phyloP scores from a whole-genome alignment of 2,113 vertebrate genomes.

The Mirza zaza region DNA sequence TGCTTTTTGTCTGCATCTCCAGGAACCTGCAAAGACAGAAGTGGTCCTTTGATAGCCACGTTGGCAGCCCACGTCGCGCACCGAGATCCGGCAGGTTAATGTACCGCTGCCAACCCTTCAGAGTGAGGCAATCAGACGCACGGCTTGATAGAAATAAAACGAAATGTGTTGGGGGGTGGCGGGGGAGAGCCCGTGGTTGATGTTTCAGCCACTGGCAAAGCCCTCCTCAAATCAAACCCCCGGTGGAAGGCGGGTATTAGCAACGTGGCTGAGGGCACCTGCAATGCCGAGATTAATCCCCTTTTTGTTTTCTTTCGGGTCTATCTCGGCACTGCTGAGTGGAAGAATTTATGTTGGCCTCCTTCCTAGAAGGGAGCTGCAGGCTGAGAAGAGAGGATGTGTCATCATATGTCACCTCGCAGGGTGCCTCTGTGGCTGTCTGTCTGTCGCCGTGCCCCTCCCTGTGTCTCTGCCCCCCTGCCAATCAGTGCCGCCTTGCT shows the following conservation, averaged over 20 bases:
- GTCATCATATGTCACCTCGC: constrained; percentile 63
- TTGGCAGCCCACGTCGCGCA: constrained; percentile 49
- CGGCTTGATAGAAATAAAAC: constrained; percentile 80
- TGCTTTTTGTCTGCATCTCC: constrained; percentile 67
- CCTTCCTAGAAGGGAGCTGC: constrained; percentile 66
- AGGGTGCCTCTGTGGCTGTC: not conserved
- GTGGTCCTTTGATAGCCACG: constrained; percentile 62
- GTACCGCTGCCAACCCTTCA: constrained; percentile 66
- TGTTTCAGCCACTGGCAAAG: constrained; percentile 64
- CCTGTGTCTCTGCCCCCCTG: not conserved
- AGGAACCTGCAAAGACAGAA: constrained; percentile 49
- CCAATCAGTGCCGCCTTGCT: not conserved
- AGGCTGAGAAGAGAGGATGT: constrained; percentile 47
- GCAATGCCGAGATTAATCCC: constrained; percentile 61
- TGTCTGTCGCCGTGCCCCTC: constrained; percentile 16
- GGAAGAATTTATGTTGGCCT: constrained; percentile 70
- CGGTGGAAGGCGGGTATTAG: constrained; percentile 14
- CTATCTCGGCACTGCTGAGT: constrained; percentile 54
- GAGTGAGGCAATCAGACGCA: constrained; percentile 78
- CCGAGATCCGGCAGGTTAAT: constrained; percentile 68
- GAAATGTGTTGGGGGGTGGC: constrained; percentile 25
- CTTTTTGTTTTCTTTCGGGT: constrained; percentile 69
- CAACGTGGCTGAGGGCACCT: constrained; percentile 54
- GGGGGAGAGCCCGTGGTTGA: not conserved
- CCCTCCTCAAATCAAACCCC: constrained; percentile 48